Conservation (phyloP, 2,888 invertebrate species). For the Megaustenia siamemsis region DNA sequence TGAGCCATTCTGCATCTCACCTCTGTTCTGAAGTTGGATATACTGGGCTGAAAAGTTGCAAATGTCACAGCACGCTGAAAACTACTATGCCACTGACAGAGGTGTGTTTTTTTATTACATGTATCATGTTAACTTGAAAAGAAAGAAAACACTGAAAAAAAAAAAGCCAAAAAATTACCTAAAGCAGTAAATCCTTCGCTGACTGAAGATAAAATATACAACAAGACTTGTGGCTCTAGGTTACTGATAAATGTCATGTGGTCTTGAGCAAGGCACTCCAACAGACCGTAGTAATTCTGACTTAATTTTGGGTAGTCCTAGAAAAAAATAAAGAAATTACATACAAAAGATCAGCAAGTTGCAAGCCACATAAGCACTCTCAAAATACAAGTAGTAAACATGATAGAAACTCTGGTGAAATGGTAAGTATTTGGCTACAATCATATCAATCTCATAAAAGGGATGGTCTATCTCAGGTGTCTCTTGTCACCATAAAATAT, state of each 20-base stretch:
- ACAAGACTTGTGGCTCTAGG: slow-evolving; percentile 94
- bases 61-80: not conserved
- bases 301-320: slow-evolving; percentile 98
- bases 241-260: slow-evolving; percentile 97
- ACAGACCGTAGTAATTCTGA: slow-evolving; percentile 95
- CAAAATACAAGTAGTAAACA: too few relatives aligned
- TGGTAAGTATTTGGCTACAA: too few relatives aligned
- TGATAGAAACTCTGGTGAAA: too few relatives aligned
- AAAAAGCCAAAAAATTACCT: slow-evolving; percentile 84
- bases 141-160: not conserved
- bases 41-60: not conserved
- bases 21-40: too few relatives aligned
- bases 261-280: slow-evolving; percentile 97
- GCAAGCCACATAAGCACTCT: not conserved
- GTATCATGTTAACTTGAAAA: too few relatives aligned
- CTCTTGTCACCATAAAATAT: too few relatives aligned
- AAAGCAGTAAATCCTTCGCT: slow-evolving; percentile 97
- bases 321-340: too few relatives aligned
- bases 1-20: too few relatives aligned
- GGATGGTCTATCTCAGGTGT: too few relatives aligned
- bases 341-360: not conserved
- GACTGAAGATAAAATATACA: slow-evolving; percentile 96
- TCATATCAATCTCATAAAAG: too few relatives aligned
- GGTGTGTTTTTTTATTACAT: too few relatives aligned
- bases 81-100: too few relatives aligned